Evolutionary conservation across 2,888 invertebrate genomes (phyloP), one percentile per base, ranked within the genome.

Genomic region (Dicyrtoma fusca): DNA sequence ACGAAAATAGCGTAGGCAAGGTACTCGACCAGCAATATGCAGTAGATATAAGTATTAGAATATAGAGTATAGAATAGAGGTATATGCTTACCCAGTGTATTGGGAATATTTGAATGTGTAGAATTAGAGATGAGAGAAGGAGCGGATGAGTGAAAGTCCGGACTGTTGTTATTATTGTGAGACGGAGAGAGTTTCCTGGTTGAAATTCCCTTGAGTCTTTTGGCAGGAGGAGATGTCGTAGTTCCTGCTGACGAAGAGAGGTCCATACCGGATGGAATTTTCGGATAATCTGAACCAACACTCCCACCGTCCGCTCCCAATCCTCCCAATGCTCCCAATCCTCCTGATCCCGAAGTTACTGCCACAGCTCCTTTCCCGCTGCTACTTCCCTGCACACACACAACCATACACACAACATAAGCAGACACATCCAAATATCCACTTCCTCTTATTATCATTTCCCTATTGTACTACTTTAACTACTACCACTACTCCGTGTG

Each of bases 211-310:
- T 69, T 69, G 69, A 59, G 69, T 69, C 69, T 61, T 61, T 69
- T 69, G 34, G 61, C 51, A 44, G 69, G 61, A 49, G 69, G 49
- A n/a, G 61, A 61, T 11, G 64, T 53, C 23, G 53, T 42, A 53
- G 34, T 34, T 21, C 45, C 42, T 21, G 68, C 53, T 26, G 68
- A 55, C 19, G 75, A 44, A 72, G 79, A 71, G 75, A 79, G 72
- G 73, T 79, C 79, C 72, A 79, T 79, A 44, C 79, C 76, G 71
- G 71, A 63, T 64, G 64, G 55, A 51, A 71, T 71, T 63, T 71
- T 71, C 10, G 63, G 63, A 63, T 71, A 71, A 71, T 71, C 71
- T 71, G 69, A 69, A 66, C 71, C 68, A 44, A 64, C 63, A 71
- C 64, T 55, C 21, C 57, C 66, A 26, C 64, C 69, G 11, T 55